Percentiles rank a stretch among this genome's conserved stretches.
These are phyloP conservation scores for Geothlypis trichas DNA, from an alignment of 2,113 vertebrate genomes.

Conservation along the genomic window DNA sequence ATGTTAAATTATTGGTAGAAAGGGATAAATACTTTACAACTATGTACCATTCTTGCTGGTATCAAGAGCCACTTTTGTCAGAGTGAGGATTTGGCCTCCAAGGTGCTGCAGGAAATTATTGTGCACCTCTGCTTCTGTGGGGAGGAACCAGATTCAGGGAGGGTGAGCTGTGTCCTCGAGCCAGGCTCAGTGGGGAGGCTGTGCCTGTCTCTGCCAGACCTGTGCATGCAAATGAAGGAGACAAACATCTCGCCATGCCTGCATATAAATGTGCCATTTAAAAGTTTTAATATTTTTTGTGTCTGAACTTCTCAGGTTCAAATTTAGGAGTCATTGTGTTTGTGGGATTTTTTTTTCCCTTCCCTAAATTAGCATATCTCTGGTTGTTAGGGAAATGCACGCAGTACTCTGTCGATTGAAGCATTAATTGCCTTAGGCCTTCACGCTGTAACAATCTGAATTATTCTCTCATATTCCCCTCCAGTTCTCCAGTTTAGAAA, in stretches of 20 bases:
- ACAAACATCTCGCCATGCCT: neutral
- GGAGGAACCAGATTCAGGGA: neutral
- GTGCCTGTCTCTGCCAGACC: neutral
- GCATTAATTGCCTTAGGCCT: slow-evolving; percentile 37
- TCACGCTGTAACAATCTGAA: neutral
- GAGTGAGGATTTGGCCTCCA: neutral
- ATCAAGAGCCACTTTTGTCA: neutral
- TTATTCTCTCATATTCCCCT: neutral
- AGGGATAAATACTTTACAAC: neutral
- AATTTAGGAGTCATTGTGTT: slow-evolving; percentile 18
- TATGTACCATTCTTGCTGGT: neutral
- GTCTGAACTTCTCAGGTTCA: neutral
- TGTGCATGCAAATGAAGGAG: neutral
- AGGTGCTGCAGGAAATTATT: neutral
- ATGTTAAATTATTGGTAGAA: neutral
- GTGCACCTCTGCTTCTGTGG: neutral
- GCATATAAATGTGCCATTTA: neutral
- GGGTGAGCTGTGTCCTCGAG: neutral
- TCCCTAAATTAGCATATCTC: slow-evolving; percentile 20
- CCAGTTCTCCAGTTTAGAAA: neutral
- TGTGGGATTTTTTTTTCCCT: neutral
- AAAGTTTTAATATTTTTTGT: neutral
- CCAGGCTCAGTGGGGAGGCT: neutral
- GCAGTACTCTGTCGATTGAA: neutral
- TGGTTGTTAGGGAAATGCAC: slow-evolving; percentile 7